Evolutionary conservation across 2,113 vertebrate species (phyloP), one percentile per base, ranked within the genome.

Genomic region (Zosterops hypoxanthus): DNA sequence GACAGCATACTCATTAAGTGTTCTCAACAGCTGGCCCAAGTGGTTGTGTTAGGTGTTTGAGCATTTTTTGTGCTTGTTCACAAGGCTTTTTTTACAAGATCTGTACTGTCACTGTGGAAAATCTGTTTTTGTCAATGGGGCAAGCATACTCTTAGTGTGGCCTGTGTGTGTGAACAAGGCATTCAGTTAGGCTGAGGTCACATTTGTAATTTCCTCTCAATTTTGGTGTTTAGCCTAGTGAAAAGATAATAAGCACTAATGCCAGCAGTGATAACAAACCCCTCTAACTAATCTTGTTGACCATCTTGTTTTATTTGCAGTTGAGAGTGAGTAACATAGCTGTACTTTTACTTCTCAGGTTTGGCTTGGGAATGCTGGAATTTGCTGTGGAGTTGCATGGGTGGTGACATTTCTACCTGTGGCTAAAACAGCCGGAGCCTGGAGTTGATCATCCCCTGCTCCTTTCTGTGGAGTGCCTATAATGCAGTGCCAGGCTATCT

Each of bases 111-210:
- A 31, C 53, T 84, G 47, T 78, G 60, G 70, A 73, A 94, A 70
- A 63, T 80, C 23, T 77, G 36, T 46, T 61, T 16, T 61, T 65
- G 21, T 63, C 42, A 17, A 39, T 49, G 28, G 28, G n/a, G 11
- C 16, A 56, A 77, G 59, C 31, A 28, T 0, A 1, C 7, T 41
- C 1, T 9, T 1, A 0, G 20, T n/a, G 26, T 42, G n/a, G 46
- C 20, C 34, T 42, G 0, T 19, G n/a, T 41, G 12, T 28, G 12
- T 65, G 57, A 85, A 42, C 28, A 69, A 28, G 25, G 57, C 11
- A 20, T 77, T 73, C 20, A 17, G 14, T 52, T 47, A 66, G 59
- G 7, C 33, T 66, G 24, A n/a, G 46, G 21, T 14, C 11, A 11
- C 46, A 55, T 79, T 25, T n/a, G 1, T 52, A 46, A 14, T 78